A percentile compares a stretch with the other conserved stretches of the same genome.
Conservation (phyloP, 1,140 invertebrate genomes). For the Magallana gigas region DNA sequence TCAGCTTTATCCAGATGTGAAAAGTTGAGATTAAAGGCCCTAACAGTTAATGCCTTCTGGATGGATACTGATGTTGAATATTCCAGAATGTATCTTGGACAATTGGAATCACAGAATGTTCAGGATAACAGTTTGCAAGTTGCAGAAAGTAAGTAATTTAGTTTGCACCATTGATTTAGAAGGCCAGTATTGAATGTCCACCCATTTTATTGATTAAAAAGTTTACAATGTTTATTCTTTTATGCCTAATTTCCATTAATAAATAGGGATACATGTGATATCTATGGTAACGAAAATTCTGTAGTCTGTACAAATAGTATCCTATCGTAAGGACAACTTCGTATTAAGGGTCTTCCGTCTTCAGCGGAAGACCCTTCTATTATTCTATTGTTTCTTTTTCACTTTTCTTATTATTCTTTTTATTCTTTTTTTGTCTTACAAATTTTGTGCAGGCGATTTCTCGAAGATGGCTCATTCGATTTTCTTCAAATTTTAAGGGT, state of each 20-base stretch:
- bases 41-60: background rate
- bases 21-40: conserved; percentile 20
- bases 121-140: background rate
- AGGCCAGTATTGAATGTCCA: background rate
- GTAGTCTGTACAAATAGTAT: no score
- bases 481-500: no score
- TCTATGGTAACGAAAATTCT: background rate
- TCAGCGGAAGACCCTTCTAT: no score
- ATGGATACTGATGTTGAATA: conserved; percentile 31
- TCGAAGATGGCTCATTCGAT: no score
- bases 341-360: no score
- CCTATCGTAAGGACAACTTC: no score
- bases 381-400: no score
- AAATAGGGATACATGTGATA: background rate
- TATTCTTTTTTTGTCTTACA: no score
- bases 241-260: background rate
- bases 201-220: background rate
- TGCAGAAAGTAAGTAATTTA: background rate
- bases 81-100: background rate
- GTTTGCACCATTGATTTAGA: background rate
- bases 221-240: background rate
- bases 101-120: conserved; percentile 9
- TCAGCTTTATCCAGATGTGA: conserved; percentile 43
- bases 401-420: no score
- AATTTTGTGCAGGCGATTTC: no score